phyloP scores from a whole-genome alignment of 2,888 invertebrate genomes.

The Stegana nigrithorax region DNA sequence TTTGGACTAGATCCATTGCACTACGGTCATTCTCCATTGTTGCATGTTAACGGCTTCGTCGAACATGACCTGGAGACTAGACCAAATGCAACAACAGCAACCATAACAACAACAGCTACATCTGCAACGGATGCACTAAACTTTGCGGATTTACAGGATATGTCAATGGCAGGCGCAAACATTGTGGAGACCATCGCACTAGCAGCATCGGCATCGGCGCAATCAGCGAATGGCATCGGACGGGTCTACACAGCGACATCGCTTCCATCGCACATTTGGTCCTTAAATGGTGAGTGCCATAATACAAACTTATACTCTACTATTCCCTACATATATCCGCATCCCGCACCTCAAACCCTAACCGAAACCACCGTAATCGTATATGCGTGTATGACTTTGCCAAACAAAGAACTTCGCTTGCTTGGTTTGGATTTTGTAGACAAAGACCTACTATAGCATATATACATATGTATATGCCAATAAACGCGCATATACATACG shows the following conservation, averaged over 20 bases:
- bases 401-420: too few relatives aligned
- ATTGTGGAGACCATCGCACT: constrained; percentile 66
- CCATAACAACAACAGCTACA: constrained; percentile 3
- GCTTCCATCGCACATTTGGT: constrained; percentile 92
- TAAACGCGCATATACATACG: too few relatives aligned
- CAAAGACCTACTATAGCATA: too few relatives aligned
- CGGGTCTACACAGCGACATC: constrained; percentile 90
- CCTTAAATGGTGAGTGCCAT: constrained; percentile 82
- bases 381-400: too few relatives aligned
- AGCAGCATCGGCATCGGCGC: constrained; percentile 61
- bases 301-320: background rate
- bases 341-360: too few relatives aligned
- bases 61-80: constrained; percentile 18
- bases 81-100: constrained; percentile 29
- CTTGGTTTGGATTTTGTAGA: too few relatives aligned
- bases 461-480: too few relatives aligned
- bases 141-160: constrained; percentile 49
- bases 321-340: too few relatives aligned
- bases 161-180: constrained; percentile 60
- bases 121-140: constrained; percentile 24
- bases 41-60: constrained; percentile 76
- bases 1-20: constrained; percentile 28
- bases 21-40: background rate
- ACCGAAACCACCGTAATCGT: too few relatives aligned
- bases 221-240: constrained; percentile 72